phyloP scores from a whole-genome alignment of 2,888 invertebrate genomes.

The Cataglyphis rosenhaueri region DNA sequence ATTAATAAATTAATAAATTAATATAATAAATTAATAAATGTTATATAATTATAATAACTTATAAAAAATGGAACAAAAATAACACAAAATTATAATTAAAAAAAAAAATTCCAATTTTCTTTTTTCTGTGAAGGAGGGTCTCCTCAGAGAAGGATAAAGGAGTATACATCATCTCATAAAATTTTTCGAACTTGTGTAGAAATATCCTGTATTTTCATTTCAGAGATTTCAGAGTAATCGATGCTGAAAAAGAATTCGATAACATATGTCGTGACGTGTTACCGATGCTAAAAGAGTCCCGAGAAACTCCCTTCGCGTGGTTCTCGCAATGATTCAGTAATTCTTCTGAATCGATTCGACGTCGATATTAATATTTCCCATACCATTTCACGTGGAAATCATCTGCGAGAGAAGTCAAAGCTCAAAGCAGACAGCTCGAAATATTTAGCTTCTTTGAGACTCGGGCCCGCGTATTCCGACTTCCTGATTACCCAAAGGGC shows the following conservation, averaged over 20 bases:
- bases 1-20: too few relatives aligned
- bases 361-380: constrained; percentile 44
- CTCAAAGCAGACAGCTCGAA: constrained; percentile 39
- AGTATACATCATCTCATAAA: too few relatives aligned
- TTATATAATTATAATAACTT: too few relatives aligned
- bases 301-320: background rate
- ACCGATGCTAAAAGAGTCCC: background rate
- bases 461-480: constrained; percentile 6
- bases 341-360: background rate
- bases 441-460: constrained; percentile 51
- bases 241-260: background rate
- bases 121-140: too few relatives aligned
- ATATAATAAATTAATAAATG: too few relatives aligned
- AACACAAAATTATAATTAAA: too few relatives aligned
- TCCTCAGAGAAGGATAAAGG: too few relatives aligned
- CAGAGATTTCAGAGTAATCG: background rate
- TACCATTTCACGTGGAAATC: constrained; percentile 35
- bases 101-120: too few relatives aligned
- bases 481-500: constrained; percentile 53
- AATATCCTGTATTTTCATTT: background rate
- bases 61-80: too few relatives aligned
- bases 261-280: constrained; percentile 8
- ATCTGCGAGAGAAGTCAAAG: constrained; percentile 28
- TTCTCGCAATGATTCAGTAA: background rate
- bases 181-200: too few relatives aligned